Evolutionary conservation across 2,888 invertebrate genomes (phyloP), one percentile per base, ranked within the genome.

Genomic region (Mesorhabditis sp.): DNA sequence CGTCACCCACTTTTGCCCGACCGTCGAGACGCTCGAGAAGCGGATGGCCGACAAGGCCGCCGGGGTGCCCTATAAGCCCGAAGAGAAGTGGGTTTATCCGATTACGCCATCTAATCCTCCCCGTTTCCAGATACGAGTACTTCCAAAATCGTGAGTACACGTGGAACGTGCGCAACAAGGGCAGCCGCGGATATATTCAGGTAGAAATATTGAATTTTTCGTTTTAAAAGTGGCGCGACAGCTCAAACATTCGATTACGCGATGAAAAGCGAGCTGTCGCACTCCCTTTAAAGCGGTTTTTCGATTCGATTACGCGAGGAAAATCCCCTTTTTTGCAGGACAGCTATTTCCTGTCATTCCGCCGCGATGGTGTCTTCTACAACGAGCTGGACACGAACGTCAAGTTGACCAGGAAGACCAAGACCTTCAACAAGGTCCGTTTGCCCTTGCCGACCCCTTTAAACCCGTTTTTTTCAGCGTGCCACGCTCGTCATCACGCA

Each of bases 91-190:
- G 43, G 74, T 68, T 15, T 71, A 64, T 65, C 28, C 63, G 58
- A 50, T 50, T 13, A 50, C 7, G 58, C 28, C 13, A 45, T 45
- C 44, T 43, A 65, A 10, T 28, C 28, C 3, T 66, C 4, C 1
- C 28, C 3, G 4, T 42, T 75, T 84, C 43, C 75, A 88, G 88
- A 67, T 98, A 98, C 84, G 95, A 97, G 82, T 98, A 97, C 85
- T 92, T 93, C 87, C 93, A 98, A 91, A 94, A 95, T 0, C 90
- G 98, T 74, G 97, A 98, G 86, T 99, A 98, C 87, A 96, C 95
- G 86, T 99, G 97, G 97, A 96, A 95, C 86, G 96, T 97, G 41
- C 96, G 97, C 87, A 96, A 94, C 79, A 87, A 88, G 74, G 80
- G 86, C 4, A 86, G 86, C 13, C 84, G 86, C 73, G 88, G 87